Percentiles rank a stretch among this genome's conserved stretches.
These are phyloP conservation scores for Lasioglossum malachurum DNA, from an alignment of 2,888 invertebrate species.

Conservation along the genomic window DNA sequence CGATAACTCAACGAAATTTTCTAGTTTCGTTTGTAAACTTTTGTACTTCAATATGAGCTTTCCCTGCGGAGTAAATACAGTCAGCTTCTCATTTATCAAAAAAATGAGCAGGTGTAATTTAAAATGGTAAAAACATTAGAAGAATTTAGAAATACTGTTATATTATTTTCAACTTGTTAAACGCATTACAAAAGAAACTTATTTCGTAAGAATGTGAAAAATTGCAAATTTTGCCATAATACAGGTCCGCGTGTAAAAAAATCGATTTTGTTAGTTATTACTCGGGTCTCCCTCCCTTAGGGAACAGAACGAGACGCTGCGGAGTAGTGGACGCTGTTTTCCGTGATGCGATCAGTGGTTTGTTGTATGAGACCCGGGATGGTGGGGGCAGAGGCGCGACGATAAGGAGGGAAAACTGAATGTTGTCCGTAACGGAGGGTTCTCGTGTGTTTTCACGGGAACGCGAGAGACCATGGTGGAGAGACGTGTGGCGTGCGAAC, in stretches of 20 bases:
- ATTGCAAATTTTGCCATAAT: background rate
- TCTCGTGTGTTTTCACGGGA: background rate
- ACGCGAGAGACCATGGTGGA: background rate
- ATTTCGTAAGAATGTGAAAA: background rate
- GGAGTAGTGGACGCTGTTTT: background rate
- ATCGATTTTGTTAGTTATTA: background rate
- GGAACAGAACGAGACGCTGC: background rate
- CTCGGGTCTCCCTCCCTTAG: background rate
- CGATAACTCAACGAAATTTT: background rate
- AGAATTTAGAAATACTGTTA: too few species aligned
- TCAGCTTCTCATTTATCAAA: too few species aligned
- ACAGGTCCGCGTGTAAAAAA: background rate
- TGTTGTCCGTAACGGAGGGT: background rate
- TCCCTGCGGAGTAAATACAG: background rate
- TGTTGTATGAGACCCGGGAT: background rate
- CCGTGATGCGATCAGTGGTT: background rate
- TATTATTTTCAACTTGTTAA: too few species aligned
- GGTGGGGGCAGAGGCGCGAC: background rate
- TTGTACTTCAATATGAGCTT: background rate
- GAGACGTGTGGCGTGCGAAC: conserved; percentile 1
- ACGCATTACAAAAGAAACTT: too few species aligned
- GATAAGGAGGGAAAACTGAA: background rate
- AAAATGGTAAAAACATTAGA: too few species aligned
- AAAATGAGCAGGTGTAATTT: too few species aligned
- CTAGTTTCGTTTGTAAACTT: background rate